Conservation (phyloP, 2,797 vertebrate species). For the Enteromius fasciolatus region DNA sequence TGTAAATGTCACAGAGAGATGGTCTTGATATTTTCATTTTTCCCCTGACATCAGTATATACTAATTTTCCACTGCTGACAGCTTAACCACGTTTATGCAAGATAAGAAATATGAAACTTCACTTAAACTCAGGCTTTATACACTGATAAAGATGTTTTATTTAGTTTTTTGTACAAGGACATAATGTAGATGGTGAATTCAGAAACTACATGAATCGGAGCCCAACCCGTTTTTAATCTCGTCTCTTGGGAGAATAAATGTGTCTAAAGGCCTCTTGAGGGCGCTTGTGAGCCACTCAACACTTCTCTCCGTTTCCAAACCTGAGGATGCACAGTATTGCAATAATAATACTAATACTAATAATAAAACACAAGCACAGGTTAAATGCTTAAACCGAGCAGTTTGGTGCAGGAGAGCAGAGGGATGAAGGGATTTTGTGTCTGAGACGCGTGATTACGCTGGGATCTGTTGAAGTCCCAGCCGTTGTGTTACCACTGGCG, state of each 20-base stretch:
- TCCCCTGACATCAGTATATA: constrained; percentile 41
- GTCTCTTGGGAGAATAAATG: neutral
- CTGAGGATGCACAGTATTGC: constrained; percentile 12
- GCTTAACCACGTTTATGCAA: neutral
- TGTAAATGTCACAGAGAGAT: constrained; percentile 18
- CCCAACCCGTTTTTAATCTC: constrained; percentile 14
- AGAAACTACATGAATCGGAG: constrained; percentile 16
- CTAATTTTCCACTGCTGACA: constrained; percentile 47
- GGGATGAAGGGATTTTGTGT: constrained; percentile 34
- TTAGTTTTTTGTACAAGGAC: neutral
- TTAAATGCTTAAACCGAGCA: constrained; percentile 11
- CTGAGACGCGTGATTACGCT: constrained; percentile 37
- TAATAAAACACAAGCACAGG: constrained; percentile 19
- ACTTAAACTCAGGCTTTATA: neutral
- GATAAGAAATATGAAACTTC: neutral
- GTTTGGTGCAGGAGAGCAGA: constrained; percentile 17
- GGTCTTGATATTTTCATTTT: constrained; percentile 37
- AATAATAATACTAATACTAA: constrained; percentile 22
- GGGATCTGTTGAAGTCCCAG: constrained; percentile 32
- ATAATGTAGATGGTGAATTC: neutral
- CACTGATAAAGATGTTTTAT: neutral
- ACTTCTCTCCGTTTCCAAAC: neutral
- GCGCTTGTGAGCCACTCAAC: constrained; percentile 34
- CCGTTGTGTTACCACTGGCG: constrained; percentile 12
- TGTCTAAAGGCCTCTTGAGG: constrained; percentile 26